phyloP scores from a whole-genome alignment of 2,113 vertebrate species.

The Ginglymostoma cirratum region DNA sequence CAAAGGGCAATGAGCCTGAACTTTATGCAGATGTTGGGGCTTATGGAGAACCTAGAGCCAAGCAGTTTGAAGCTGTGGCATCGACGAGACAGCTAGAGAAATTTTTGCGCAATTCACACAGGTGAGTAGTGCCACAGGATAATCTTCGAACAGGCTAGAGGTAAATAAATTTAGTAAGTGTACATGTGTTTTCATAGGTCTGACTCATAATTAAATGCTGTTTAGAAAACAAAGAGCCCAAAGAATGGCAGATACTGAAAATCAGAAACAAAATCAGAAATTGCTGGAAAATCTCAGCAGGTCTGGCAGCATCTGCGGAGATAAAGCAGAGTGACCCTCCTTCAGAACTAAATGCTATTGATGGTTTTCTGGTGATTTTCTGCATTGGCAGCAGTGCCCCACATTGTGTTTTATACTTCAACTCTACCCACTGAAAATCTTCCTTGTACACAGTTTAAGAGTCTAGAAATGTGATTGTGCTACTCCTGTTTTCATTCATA shows the following conservation, averaged over 20 bases:
- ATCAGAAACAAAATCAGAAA: no score
- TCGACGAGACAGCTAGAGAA: slow-evolving; percentile 87
- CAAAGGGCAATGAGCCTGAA: slow-evolving; percentile 77
- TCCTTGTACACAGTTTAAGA: background rate
- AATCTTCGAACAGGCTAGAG: background rate
- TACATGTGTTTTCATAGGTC: background rate
- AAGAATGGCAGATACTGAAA: no score
- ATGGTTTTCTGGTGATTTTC: background rate
- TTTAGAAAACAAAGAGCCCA: no score
- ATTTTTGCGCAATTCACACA: slow-evolving; percentile 85
- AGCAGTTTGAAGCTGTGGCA: slow-evolving; percentile 83
- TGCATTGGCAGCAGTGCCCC: background rate
- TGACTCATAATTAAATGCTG: no score
- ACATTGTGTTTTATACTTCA: background rate
- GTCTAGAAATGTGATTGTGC: background rate
- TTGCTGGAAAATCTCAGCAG: no score
- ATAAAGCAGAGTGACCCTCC: no score
- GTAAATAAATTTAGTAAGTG: background rate
- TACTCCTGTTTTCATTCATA: background rate
- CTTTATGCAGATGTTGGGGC: slow-evolving; percentile 91
- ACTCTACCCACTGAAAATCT: background rate
- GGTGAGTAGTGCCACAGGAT: slow-evolving; percentile 60
- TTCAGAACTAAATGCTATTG: background rate
- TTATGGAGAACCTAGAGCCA: slow-evolving; percentile 82
- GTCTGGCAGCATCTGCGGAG: no score